Evolutionary conservation across 2,888 invertebrate species (phyloP).

Genomic region (Chymomyza procnemis): DNA sequence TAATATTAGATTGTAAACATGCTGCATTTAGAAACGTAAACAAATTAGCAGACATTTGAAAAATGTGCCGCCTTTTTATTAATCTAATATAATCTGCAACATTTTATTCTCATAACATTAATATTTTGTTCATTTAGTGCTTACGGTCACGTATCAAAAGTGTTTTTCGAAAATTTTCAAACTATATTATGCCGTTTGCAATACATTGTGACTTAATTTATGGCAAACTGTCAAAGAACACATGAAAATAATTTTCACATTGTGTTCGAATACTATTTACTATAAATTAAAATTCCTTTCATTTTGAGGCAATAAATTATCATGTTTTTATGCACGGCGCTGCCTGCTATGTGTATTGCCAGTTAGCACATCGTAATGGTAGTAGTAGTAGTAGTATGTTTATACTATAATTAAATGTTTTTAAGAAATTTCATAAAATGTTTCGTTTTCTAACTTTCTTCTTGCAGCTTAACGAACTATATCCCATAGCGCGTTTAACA

Average conservation of each 20-base stretch:
- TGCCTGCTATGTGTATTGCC: neutral
- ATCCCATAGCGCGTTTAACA: slow-evolving; percentile 76
- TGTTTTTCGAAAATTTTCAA: neutral
- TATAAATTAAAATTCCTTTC: slow-evolving; percentile 37
- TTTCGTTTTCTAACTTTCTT: slow-evolving; percentile 38
- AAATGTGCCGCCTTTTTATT: neutral
- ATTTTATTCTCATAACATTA: too few species aligned
- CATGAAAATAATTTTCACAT: too few species aligned
- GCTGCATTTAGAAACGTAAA: neutral
- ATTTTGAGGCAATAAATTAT: slow-evolving; percentile 66
- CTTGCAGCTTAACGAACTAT: slow-evolving; percentile 76
- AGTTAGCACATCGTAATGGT: too few species aligned
- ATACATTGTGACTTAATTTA: neutral
- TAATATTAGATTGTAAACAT: slow-evolving; percentile 1
- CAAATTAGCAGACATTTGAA: neutral
- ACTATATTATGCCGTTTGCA: neutral
- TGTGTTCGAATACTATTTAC: too few species aligned
- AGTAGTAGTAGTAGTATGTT: neutral
- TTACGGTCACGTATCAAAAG: neutral
- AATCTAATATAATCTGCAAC: too few species aligned
- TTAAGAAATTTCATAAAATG: slow-evolving; percentile 35
- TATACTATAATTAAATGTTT: neutral
- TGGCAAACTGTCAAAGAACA: too few species aligned
- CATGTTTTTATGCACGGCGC: slow-evolving; percentile 17
- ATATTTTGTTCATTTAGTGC: too few species aligned